These are phyloP conservation scores for Hafferia zeledoni DNA, from an alignment of 2,797 vertebrate species.

Conservation along the genomic window DNA sequence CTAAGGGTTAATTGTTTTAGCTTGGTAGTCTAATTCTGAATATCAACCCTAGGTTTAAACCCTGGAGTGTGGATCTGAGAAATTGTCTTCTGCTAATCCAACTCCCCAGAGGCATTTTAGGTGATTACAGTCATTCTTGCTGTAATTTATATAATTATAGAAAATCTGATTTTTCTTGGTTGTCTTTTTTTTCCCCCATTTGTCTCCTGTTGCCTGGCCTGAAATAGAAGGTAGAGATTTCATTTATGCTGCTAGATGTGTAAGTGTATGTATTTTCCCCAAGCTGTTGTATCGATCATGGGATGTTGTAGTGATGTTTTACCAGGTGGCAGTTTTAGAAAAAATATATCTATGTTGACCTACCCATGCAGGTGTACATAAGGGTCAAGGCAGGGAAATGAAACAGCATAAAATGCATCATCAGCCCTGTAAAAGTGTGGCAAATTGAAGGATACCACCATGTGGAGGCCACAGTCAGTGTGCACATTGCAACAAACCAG, in stretches of 20 bases:
- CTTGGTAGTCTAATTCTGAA: slow-evolving; percentile 67
- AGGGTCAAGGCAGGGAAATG: neutral
- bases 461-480: neutral
- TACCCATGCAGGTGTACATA: neutral
- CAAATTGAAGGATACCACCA: neutral
- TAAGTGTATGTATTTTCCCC: slow-evolving; percentile 39
- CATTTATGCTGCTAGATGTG: slow-evolving; percentile 39
- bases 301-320: neutral
- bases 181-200: slow-evolving; percentile 58
- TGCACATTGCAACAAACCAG: neutral
- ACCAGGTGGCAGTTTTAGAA: neutral
- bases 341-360: neutral
- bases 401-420: neutral
- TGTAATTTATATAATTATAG: slow-evolving; percentile 83
- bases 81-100: slow-evolving; percentile 82
- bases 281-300: slow-evolving; percentile 20
- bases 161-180: slow-evolving; percentile 79
- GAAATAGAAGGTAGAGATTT: slow-evolving; percentile 62
- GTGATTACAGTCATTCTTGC: slow-evolving; percentile 80
- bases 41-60: slow-evolving; percentile 72
- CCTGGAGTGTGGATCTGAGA: slow-evolving; percentile 80
- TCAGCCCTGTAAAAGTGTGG: neutral
- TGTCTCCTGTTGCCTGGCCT: slow-evolving; percentile 73
- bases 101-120: slow-evolving; percentile 79
- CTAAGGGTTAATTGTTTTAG: slow-evolving; percentile 72